A percentile compares a stretch with the other conserved stretches of the same genome.
phyloP scores from a whole-genome alignment of 2,797 vertebrate species.

The Coccyzus lansbergi region DNA sequence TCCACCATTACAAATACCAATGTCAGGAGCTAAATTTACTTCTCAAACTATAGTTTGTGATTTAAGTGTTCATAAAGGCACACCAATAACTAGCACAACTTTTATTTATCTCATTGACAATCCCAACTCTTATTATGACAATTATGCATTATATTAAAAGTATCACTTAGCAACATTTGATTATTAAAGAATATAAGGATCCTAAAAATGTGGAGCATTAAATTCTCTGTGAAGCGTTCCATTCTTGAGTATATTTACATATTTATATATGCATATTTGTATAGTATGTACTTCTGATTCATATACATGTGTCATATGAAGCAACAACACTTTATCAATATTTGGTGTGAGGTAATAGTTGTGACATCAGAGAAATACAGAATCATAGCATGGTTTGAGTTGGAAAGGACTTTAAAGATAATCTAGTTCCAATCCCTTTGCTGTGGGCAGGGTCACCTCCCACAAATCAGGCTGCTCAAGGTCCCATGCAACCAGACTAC shows the following conservation, averaged over 20 bases:
- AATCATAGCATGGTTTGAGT: too few species aligned
- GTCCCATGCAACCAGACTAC: too few species aligned
- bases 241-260: neutral
- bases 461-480: too few species aligned
- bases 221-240: neutral
- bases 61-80: neutral
- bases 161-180: neutral
- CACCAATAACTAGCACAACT: neutral
- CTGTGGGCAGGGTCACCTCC: too few species aligned
- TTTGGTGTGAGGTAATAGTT: neutral
- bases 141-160: neutral
- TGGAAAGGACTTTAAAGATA: too few species aligned
- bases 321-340: neutral
- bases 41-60: neutral
- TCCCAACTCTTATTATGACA: neutral
- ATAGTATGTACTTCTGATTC: neutral
- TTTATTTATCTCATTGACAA: neutral
- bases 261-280: neutral
- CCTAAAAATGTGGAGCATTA: neutral
- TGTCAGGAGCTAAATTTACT: neutral
- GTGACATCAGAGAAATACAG: neutral
- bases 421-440: too few species aligned
- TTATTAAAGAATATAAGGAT: neutral
- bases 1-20: neutral
- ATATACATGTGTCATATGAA: fast-evolving